Evolutionary conservation across 2,113 vertebrate genomes (phyloP).

Genomic region (Corythaeola cristata): DNA sequence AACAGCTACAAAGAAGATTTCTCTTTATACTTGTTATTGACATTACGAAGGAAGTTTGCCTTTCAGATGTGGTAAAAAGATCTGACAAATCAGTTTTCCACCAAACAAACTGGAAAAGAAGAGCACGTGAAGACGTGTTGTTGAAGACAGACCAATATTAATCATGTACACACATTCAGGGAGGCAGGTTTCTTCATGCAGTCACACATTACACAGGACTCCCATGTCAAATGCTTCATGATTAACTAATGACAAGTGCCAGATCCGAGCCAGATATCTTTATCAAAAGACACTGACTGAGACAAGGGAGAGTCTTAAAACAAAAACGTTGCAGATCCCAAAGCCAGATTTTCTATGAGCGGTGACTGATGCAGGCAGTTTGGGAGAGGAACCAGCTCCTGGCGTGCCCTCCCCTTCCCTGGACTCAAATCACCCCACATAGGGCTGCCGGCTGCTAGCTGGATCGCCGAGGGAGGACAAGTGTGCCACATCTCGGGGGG

Average conservation of each 20-base stretch:
- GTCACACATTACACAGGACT: rapidly evolving
- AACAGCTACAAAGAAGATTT: not conserved
- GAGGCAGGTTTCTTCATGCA: not conserved
- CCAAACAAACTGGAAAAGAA: not conserved
- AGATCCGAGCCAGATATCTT: not conserved
- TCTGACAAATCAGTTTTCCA: not conserved
- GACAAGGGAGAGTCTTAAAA: not conserved
- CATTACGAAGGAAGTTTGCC: not conserved
- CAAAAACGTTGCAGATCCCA: not conserved
- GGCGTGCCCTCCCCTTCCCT: rapidly evolving
- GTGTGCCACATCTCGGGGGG: no score
- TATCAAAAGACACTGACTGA: not conserved
- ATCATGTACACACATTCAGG: rapidly evolving
- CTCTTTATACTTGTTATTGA: not conserved
- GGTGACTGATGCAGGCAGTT: no score
- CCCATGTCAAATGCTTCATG: not conserved
- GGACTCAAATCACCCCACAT: rapidly evolving
- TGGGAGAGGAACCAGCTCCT: no score
- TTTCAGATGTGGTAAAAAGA: not conserved
- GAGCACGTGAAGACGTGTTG: rapidly evolving
- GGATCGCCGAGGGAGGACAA: no score
- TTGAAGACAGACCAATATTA: not conserved
- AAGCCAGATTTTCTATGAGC: not conserved
- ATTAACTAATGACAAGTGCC: not conserved
- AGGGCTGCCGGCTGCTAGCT: not conserved